Conservation (phyloP, 2,797 vertebrate genomes). For the Petrocephalus sullivani region DNA sequence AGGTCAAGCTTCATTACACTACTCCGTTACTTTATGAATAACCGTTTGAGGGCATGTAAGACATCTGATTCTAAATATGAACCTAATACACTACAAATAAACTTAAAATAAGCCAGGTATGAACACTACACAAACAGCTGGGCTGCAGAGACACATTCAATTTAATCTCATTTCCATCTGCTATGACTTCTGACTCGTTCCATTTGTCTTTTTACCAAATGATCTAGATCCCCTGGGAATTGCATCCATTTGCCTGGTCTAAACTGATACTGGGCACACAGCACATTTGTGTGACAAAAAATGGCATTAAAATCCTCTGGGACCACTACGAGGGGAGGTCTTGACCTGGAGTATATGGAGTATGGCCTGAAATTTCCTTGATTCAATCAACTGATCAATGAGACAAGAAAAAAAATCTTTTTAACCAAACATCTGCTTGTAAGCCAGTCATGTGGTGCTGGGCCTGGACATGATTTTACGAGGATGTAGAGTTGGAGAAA, state of each 20-base stretch:
- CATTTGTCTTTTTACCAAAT: slow-evolving; percentile 24
- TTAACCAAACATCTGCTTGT: slow-evolving; percentile 11
- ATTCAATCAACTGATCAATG: slow-evolving; percentile 31
- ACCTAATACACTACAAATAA: neutral
- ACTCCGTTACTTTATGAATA: neutral
- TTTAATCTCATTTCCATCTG: neutral
- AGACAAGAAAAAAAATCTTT: slow-evolving; percentile 36
- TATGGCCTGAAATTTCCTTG: slow-evolving; percentile 23
- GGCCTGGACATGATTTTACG: slow-evolving; percentile 47
- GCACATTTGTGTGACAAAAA: slow-evolving; percentile 12
- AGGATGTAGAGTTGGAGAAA: slow-evolving; percentile 41
- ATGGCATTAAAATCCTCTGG: neutral
- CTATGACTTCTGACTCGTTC: neutral
- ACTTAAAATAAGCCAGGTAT: neutral
- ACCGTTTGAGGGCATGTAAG: neutral
- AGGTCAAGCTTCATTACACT: neutral
- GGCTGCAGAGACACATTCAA: neutral
- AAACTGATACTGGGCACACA: slow-evolving; percentile 31
- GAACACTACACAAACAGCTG: neutral
- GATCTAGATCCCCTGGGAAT: slow-evolving; percentile 36
- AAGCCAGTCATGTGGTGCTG: slow-evolving; percentile 40
- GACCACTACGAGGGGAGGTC: slow-evolving; percentile 30
- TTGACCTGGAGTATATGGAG: slow-evolving; percentile 34
- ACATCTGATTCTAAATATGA: neutral
- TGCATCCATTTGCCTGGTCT: slow-evolving; percentile 21